Evolutionary conservation across 2,888 invertebrate genomes (phyloP), one percentile per base, ranked within the genome.

Genomic region (Acanthoscelides obtectus): DNA sequence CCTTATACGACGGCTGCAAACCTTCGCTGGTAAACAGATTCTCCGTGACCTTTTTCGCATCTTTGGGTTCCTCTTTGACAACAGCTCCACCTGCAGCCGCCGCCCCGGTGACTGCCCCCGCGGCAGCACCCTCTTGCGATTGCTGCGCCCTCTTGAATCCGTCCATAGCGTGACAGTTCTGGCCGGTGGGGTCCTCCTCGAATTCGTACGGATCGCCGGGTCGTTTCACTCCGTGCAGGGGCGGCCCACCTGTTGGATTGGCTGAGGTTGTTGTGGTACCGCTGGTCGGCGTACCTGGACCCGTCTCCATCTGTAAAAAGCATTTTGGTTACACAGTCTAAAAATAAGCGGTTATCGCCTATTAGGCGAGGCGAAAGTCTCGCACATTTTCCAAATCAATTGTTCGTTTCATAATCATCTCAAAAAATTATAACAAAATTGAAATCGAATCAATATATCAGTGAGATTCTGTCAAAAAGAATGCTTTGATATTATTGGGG

Each of bases 11-110:
- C 66, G 96, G 93, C 84, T 94, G 94, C 63, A 98, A 89, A 25
- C 97, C 97, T 86, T 96, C 94, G 79, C 92, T 94, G 66, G 95
- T 95, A 83, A 92, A 95, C 63, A 96, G 87, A 84, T 94, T 93
- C 81, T 91, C 91, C 17, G 82, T 82, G 66, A 84, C 83, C 75
- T 89, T 89, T 86, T 89, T 85, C 19, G 79, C 78, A 71, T 85
- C 84, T 77, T 85, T 85, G 21, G 82, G 78, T 74, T 86, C 85
- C 75, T 86, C 88, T 80, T 88, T 88, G 19, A 87, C 81, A 64
- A 82, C 84, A 71, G 83, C 82, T 12, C 63, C 63, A 20, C 12
- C 63, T 17, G 45, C 17, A 12, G 45, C 45, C 12, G 45, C 45
- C 45, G 45, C 45, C 45, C 45, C 45, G 3, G 72, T 17, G 8